These are phyloP conservation scores for Takifugu flavidus DNA, from an alignment of 2,113 vertebrate genomes.

Conservation along the genomic window DNA sequence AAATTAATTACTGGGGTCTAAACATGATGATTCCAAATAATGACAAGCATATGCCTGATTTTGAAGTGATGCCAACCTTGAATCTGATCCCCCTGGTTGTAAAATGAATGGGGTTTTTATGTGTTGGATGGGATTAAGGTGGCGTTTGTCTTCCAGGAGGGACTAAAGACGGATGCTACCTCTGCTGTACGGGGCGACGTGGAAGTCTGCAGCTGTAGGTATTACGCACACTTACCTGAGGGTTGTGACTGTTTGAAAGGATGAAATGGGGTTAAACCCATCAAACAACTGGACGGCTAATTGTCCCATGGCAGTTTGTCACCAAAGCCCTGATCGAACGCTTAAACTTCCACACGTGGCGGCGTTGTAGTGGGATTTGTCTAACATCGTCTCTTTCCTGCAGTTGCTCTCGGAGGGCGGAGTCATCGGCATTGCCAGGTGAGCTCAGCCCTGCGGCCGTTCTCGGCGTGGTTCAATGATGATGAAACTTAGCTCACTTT, in stretches of 20 bases:
- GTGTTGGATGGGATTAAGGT: neutral
- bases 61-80: slow-evolving; percentile 49
- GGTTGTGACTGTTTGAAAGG: slow-evolving; percentile 55
- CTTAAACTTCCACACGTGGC: accelerated
- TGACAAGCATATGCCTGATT: slow-evolving; percentile 74
- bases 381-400: neutral
- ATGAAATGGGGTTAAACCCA: slow-evolving; percentile 60
- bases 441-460: neutral
- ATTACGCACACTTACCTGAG: no score
- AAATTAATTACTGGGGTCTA: neutral
- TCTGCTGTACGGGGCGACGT: no score
- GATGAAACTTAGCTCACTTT: slow-evolving; percentile 83
- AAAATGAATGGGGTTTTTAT: neutral
- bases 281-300: slow-evolving; percentile 56
- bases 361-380: accelerated
- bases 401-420: neutral
- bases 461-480: slow-evolving; percentile 64
- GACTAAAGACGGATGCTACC: neutral
- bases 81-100: slow-evolving; percentile 37
- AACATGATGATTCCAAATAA: slow-evolving; percentile 42
- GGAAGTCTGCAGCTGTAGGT: no score
- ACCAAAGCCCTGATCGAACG: slow-evolving; percentile 73
- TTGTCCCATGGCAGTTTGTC: slow-evolving; percentile 67
- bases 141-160: neutral
- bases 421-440: neutral